These are phyloP conservation scores for Fregetta grallaria DNA, from an alignment of 2,113 vertebrate genomes.

Conservation along the genomic window DNA sequence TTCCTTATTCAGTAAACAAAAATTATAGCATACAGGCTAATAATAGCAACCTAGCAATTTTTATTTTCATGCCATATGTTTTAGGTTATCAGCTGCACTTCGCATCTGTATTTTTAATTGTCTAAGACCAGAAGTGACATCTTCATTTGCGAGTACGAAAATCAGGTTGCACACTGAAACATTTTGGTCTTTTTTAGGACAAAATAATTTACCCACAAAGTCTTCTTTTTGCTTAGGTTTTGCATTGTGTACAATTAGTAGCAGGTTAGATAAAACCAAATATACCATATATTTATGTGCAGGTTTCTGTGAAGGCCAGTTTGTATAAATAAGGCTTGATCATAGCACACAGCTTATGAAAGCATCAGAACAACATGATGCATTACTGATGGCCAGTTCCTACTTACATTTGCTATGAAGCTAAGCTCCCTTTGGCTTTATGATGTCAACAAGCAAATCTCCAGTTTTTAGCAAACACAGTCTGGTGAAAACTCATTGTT, in stretches of 20 bases:
- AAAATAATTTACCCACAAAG: conserved; percentile 12
- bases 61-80: conserved; percentile 53
- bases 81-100: conserved; percentile 59
- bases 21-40: conserved; percentile 41
- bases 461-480: not conserved
- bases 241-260: not conserved
- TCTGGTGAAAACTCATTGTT: not conserved
- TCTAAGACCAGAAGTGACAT: conserved; percentile 50
- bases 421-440: conserved; percentile 19
- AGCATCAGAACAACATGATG: not conserved
- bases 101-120: conserved; percentile 62
- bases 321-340: conserved; percentile 13
- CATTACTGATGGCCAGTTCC: conserved; percentile 9
- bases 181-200: not conserved
- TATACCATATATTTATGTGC: not conserved
- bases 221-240: conserved; percentile 4
- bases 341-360: conserved; percentile 16
- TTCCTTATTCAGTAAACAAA: conserved; percentile 39
- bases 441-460: not conserved
- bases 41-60: conserved; percentile 41
- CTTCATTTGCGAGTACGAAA: conserved; percentile 45
- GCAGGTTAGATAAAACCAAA: conserved; percentile 22
- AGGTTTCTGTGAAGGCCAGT: conserved; percentile 1
- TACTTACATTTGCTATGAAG: not conserved
- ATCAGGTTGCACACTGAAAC: conserved; percentile 15